Evolutionary conservation across 2,797 vertebrate species (phyloP).

Genomic region (Cossypha caffra): DNA sequence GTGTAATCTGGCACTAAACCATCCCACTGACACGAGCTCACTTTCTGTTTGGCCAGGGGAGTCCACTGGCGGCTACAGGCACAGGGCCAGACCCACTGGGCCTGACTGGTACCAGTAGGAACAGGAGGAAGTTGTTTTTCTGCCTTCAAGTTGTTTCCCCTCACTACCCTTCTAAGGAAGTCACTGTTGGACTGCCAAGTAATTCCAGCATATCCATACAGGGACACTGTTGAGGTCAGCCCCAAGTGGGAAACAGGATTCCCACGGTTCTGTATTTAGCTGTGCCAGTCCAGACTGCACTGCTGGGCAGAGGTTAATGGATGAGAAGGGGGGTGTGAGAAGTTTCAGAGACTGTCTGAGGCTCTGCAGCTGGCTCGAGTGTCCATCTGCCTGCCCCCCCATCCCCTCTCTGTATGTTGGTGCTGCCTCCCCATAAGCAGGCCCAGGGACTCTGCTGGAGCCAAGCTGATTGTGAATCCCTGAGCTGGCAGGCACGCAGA

Average conservation of each 20-base stretch:
- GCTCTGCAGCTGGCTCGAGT: not conserved
- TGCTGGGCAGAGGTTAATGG: not conserved
- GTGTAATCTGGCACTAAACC: not conserved
- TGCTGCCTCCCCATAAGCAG: not conserved
- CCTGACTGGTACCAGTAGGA: not conserved
- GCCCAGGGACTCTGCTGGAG: not conserved
- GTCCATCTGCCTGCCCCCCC: not conserved
- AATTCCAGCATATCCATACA: not conserved
- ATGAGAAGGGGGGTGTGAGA: not conserved
- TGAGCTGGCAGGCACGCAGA: not conserved
- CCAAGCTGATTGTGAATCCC: not conserved
- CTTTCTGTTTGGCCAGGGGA: not conserved
- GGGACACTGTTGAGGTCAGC: not conserved
- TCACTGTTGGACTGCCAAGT: not conserved
- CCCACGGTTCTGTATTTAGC: conserved; percentile 45
- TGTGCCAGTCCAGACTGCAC: not conserved
- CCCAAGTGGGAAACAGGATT: not conserved
- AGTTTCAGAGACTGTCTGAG: not conserved
- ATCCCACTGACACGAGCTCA: not conserved
- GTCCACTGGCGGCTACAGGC: not conserved
- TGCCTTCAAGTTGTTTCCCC: not conserved
- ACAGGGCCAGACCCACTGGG: not conserved
- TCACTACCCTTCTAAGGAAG: conserved; percentile 8
- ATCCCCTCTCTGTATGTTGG: not conserved
- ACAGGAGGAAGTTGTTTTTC: not conserved